Base-by-base conservation (phyloP, 2,797 vertebrate species). In the Capromys pilorides region DNA sequence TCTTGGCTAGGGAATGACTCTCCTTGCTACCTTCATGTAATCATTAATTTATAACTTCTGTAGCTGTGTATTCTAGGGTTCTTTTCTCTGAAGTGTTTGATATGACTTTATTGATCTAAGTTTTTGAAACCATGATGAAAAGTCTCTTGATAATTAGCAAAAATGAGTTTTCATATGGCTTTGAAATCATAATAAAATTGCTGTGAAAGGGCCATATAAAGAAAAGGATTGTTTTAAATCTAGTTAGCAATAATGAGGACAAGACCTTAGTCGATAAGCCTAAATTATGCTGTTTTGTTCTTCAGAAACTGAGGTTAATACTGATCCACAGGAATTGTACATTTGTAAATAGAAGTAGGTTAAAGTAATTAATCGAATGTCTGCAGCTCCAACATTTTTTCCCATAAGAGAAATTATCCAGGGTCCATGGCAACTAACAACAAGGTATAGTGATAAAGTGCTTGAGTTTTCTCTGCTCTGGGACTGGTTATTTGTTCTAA, bases 361-460 rank as follows among this genome's bases (percentile, higher is more conserved):
- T 96, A 97, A 97, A 95, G 85, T 96, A 97, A 97, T 97, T 96
- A 96, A 97, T 97, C 91, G 94, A 95, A 75, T 92, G 91, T 95
- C 78, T 96, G 59, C 71, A 94, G 85, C 66, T 88, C 84, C n/a
- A 84, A 93, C 66, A 2, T 95, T 96, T 84, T 90, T 79, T 91
- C 96, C 91, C 96, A 93, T 91, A 96, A 95, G 95, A 97, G 87
- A 95, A 97, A 97, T 95, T 95, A 95, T 18, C 83, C 19, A 95
- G 90, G 82, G 91, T 94, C 82, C 81, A 93, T 91, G 67, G 73
- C 36, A 67, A 77, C 90, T 94, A 95, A 94, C 54, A 88, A 86
- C 73, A 93, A 96, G 85, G 78, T 94, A 31, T 12, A 84, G 36
- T 95, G 95, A 94, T 97, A 94, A 97, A 96, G 80, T 64, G 57